Conservation (phyloP, 1,140 invertebrate genomes). For the Liolophura sinensis region DNA sequence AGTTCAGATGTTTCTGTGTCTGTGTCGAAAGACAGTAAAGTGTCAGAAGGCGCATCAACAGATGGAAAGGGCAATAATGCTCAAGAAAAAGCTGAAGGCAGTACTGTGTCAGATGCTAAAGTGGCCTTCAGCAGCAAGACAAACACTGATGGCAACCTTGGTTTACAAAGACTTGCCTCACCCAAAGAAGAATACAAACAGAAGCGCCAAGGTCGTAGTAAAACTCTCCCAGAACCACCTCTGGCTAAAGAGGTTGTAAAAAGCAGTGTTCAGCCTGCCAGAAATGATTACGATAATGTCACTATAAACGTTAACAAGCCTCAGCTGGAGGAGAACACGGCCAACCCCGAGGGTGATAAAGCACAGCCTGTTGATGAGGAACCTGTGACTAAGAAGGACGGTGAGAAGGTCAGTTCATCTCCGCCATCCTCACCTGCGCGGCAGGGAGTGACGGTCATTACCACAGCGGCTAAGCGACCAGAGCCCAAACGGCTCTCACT, state of each 20-base stretch:
- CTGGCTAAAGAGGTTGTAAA: slow-evolving; percentile 27
- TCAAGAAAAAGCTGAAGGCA: too few species aligned
- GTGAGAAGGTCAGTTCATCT: too few species aligned
- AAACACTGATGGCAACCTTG: not conserved
- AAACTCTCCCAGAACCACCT: slow-evolving; percentile 40
- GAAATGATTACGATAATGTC: slow-evolving; percentile 22
- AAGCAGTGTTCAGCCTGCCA: slow-evolving; percentile 2
- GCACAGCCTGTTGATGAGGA: too few species aligned
- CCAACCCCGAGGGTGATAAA: not conserved
- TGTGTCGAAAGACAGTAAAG: too few species aligned
- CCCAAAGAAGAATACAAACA: slow-evolving; percentile 44
- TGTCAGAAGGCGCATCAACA: too few species aligned
- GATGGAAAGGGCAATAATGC: too few species aligned
- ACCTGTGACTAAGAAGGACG: too few species aligned
- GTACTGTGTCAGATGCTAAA: too few species aligned
- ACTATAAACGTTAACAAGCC: not conserved
- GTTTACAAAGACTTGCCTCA: slow-evolving; percentile 10
- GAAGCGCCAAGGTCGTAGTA: slow-evolving; percentile 39
- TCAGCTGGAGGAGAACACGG: not conserved
- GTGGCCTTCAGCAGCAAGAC: too few species aligned
- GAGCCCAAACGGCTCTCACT: slow-evolving; percentile 23
- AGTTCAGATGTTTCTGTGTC: too few species aligned
- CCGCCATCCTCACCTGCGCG: too few species aligned
- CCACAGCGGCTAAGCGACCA: not conserved
- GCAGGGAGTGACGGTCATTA: not conserved